These are phyloP conservation scores for Ptychodera flava DNA, from an alignment of 35 echinoderm and acorn worm genomes.

Conservation along the genomic window DNA sequence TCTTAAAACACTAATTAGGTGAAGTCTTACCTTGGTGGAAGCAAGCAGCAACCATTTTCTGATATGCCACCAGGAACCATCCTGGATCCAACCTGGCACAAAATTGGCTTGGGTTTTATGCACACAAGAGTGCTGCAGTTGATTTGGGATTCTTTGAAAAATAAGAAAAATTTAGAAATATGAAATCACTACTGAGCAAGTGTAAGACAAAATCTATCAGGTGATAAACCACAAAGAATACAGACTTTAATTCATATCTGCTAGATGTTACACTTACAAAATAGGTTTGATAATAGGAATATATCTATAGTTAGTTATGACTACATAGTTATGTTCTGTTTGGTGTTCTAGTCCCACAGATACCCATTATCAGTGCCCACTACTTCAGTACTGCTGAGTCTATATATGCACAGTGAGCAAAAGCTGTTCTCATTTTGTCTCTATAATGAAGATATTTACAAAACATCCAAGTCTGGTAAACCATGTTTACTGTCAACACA, in stretches of 20 bases:
- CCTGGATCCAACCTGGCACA: slow-evolving; percentile 69
- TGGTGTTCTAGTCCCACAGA: no score
- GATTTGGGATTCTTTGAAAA: slow-evolving; percentile 29
- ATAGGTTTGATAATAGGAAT: no score
- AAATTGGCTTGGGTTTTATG: slow-evolving; percentile 18
- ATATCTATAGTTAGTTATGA: no score
- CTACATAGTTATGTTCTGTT: no score
- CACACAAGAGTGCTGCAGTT: slow-evolving; percentile 77
- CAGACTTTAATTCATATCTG: background rate
- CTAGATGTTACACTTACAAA: background rate
- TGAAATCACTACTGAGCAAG: background rate
- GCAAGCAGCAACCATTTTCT: slow-evolving; percentile 76
- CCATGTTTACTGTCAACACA: no score
- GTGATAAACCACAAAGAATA: background rate
- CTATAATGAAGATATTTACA: no score
- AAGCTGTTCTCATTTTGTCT: no score
- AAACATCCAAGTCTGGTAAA: no score
- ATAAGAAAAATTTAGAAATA: slow-evolving; percentile 10
- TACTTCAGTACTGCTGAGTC: no score
- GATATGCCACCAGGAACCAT: slow-evolving; percentile 73
- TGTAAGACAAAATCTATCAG: background rate
- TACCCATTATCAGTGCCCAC: no score
- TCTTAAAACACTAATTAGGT: no score
- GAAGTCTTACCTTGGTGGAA: slow-evolving; percentile 69
- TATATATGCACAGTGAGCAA: no score